Evolutionary conservation across 2,888 invertebrate species (phyloP).

Genomic region (Epinotia nisella): DNA sequence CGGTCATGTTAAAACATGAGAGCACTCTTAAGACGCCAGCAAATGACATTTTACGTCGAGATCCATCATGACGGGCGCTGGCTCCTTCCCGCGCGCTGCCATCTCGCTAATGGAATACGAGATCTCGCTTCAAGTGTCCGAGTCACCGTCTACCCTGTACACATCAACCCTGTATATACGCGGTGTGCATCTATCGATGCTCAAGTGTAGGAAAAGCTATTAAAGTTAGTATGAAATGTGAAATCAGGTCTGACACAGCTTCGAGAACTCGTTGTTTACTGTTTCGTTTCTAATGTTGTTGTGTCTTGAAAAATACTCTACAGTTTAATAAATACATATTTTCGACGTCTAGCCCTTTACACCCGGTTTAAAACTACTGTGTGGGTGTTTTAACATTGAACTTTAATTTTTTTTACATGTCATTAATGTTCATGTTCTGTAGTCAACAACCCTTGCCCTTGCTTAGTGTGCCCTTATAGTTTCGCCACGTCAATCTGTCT

Average conservation of each 20-base stretch:
- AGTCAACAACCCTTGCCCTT: no score
- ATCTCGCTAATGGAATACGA: conserved; percentile 10
- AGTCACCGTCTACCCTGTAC: not conserved
- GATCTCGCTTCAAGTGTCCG: not conserved
- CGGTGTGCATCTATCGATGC: not conserved
- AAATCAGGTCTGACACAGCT: not conserved
- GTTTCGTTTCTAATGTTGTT: not conserved
- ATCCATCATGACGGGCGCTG: conserved; percentile 2
- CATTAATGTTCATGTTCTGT: no score
- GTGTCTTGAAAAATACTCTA: not conserved
- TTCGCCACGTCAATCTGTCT: no score
- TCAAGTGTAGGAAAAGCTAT: not conserved
- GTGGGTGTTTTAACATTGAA: no score
- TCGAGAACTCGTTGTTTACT: not conserved
- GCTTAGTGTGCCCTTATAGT: no score
- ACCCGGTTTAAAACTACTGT: no score
- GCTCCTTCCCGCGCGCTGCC: not conserved
- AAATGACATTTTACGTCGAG: conserved; percentile 1
- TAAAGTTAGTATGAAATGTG: not conserved
- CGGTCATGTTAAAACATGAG: not conserved
- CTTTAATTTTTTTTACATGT: no score
- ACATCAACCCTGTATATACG: not conserved
- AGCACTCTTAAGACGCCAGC: conserved; percentile 6
- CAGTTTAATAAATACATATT: not conserved
- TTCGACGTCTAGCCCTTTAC: no score